Conservation (phyloP, 2,797 vertebrate genomes). For the Pogoniulus pusillus region DNA sequence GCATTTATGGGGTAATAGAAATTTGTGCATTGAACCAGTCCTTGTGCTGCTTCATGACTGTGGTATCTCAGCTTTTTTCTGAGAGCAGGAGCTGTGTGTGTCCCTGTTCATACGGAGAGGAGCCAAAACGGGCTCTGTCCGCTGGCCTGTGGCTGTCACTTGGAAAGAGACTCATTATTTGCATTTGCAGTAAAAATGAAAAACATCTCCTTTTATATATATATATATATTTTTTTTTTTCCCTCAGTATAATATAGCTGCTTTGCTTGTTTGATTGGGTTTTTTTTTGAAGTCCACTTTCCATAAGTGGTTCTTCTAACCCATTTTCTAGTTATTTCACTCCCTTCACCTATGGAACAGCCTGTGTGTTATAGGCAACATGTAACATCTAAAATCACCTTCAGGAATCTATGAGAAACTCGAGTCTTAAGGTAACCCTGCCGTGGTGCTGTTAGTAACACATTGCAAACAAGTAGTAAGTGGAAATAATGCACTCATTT, state of each 20-base stretch:
- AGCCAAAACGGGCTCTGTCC: neutral
- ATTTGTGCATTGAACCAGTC: slow-evolving; percentile 39
- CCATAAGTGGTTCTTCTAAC: neutral
- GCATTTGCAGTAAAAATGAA: neutral
- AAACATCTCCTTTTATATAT: neutral
- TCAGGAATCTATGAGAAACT: slow-evolving; percentile 63
- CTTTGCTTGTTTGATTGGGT: neutral
- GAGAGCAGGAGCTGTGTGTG: neutral
- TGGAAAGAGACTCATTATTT: neutral
- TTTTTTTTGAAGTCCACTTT: neutral
- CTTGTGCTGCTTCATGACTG: slow-evolving; percentile 36
- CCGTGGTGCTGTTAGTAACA: slow-evolving; percentile 78
- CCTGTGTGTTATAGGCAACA: slow-evolving; percentile 11
- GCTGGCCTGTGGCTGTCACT: neutral
- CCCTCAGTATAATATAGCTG: neutral
- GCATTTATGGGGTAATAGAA: slow-evolving; percentile 58
- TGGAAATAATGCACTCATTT: slow-evolving; percentile 81
- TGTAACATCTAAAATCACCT: slow-evolving; percentile 50
- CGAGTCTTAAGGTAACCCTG: slow-evolving; percentile 71
- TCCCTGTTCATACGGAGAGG: slow-evolving; percentile 14
- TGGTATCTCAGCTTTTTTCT: slow-evolving; percentile 10
- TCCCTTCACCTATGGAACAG: slow-evolving; percentile 51
- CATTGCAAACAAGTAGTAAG: slow-evolving; percentile 79
- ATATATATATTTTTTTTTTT: too few species aligned
- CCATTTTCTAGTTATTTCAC: neutral